Percentiles rank a stretch among this genome's conserved stretches.
phyloP scores from a whole-genome alignment of 2,113 vertebrate species.

The Xenopus tropicalis region DNA sequence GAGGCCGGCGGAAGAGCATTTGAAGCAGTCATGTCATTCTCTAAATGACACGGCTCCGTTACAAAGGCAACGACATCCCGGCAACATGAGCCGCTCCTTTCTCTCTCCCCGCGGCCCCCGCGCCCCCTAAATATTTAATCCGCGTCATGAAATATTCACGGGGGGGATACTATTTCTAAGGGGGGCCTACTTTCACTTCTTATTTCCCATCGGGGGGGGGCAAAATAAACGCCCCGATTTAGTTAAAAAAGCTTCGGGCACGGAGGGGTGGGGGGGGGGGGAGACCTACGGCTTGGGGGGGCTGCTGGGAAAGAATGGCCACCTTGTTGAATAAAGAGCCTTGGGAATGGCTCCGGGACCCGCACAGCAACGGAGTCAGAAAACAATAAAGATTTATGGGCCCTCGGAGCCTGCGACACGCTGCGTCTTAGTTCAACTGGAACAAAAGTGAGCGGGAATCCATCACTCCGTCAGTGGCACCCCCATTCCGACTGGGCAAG shows the following conservation, averaged over 20 bases:
- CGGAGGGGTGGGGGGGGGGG: no score
- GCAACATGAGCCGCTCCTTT: conserved; percentile 51
- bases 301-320: conserved; percentile 7
- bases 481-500: no score
- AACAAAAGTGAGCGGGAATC: conserved; percentile 27
- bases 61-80: conserved; percentile 59
- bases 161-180: conserved; percentile 59
- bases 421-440: not conserved
- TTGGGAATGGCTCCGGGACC: conserved; percentile 19
- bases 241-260: no score
- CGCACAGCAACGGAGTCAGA: conserved; percentile 16
- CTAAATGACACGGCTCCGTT: conserved; percentile 60
- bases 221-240: not conserved
- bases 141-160: conserved; percentile 64
- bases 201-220: not conserved
- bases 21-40: conserved; percentile 61
- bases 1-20: conserved; percentile 57
- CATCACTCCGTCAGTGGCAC: not conserved
- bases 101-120: conserved; percentile 47
- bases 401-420: conserved; percentile 2
- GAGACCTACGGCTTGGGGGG: no score
- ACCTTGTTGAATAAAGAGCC: not conserved
- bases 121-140: conserved; percentile 70
- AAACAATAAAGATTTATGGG: conserved; percentile 26
- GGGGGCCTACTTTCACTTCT: conserved; percentile 30